Percentiles rank a stretch among this genome's conserved stretches.
phyloP scores from a whole-genome alignment of 2,797 vertebrate genomes.

The Threskiornis aethiopicus region DNA sequence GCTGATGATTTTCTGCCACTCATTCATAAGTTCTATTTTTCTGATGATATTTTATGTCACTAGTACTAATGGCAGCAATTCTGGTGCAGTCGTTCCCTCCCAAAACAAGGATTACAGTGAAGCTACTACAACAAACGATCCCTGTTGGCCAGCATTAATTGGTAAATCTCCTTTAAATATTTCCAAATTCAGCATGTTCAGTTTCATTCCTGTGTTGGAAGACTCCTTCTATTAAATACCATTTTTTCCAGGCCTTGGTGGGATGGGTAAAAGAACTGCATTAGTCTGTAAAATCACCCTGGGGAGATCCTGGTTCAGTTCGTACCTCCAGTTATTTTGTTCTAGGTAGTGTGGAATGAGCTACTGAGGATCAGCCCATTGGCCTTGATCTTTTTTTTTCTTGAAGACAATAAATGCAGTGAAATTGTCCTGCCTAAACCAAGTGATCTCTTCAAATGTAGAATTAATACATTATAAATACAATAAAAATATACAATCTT shows the following conservation, averaged over 20 bases:
- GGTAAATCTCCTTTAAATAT: neutral
- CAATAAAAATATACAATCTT: neutral
- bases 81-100: neutral
- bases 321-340: neutral
- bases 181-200: neutral
- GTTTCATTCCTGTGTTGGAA: neutral
- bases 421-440: neutral
- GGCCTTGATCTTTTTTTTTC: neutral
- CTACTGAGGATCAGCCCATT: neutral
- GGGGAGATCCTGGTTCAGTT: neutral
- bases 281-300: neutral
- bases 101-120: neutral
- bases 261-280: neutral
- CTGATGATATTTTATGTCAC: neutral
- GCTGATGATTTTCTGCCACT: neutral
- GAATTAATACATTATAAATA: neutral
- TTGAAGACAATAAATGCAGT: neutral
- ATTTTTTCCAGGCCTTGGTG: neutral
- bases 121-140: neutral
- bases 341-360: neutral
- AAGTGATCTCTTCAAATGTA: neutral
- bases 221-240: neutral
- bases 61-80: neutral
- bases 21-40: neutral
- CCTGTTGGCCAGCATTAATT: neutral